phyloP scores from a whole-genome alignment of 2,797 vertebrate species.

The Syngnathus acus region DNA sequence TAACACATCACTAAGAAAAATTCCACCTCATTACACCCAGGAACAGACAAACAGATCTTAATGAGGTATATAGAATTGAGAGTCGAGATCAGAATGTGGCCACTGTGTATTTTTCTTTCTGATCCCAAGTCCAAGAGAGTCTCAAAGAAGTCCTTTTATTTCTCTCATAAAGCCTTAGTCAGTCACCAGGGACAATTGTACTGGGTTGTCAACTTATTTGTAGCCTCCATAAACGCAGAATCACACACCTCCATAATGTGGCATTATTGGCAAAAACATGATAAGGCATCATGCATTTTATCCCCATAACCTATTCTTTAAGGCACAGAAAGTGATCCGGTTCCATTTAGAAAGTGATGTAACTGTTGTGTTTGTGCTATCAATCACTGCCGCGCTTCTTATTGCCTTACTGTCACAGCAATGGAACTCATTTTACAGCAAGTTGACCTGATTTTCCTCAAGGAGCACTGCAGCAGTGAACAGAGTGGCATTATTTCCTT shows the following conservation, averaged over 20 bases:
- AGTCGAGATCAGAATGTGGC: constrained; percentile 37
- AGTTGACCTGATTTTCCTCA: constrained; percentile 4
- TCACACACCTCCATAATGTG: constrained; percentile 4
- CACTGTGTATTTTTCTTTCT: constrained; percentile 26
- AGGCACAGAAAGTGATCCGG: constrained; percentile 12
- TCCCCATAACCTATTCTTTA: neutral
- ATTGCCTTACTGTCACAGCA: constrained; percentile 2
- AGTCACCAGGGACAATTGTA: neutral
- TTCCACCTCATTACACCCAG: constrained; percentile 10
- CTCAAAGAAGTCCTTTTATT: constrained; percentile 40
- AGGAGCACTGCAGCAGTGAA: constrained; percentile 1
- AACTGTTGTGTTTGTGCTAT: neutral
- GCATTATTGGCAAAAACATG: constrained; percentile 28
- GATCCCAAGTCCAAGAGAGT: constrained; percentile 38
- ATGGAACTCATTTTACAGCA: constrained; percentile 5
- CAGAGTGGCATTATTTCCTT: neutral
- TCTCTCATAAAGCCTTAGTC: neutral
- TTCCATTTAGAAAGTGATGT: neutral
- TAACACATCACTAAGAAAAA: neutral
- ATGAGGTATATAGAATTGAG: constrained; percentile 25
- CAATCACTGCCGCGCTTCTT: neutral
- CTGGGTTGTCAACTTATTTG: neutral
- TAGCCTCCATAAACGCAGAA: neutral
- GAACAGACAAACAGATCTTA: constrained; percentile 21
- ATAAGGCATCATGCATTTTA: constrained; percentile 20